phyloP scores from a whole-genome alignment of 2,888 invertebrate species.

The Protonemura montana region DNA sequence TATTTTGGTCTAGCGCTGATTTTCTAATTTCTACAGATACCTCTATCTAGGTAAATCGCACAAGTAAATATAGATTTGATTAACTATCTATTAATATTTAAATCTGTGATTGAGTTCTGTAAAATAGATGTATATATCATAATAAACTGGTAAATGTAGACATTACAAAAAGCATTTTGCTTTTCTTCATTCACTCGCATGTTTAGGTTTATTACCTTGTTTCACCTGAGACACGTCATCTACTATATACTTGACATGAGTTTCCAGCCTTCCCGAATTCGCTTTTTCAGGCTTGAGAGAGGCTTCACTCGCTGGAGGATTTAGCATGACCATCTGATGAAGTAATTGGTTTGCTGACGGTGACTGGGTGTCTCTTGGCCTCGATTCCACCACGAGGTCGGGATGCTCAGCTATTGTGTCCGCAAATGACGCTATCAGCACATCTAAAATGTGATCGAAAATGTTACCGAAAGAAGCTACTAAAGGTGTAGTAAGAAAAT shows the following conservation, averaged over 20 bases:
- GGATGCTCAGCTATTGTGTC: conserved; percentile 79
- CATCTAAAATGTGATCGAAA: conserved; percentile 63
- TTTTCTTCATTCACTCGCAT: background rate
- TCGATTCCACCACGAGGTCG: conserved; percentile 67
- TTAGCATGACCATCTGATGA: conserved; percentile 64
- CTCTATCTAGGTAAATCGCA: background rate
- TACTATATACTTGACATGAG: background rate
- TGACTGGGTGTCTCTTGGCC: conserved; percentile 57
- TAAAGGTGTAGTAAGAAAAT: too few relatives aligned
- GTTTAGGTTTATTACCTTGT: background rate
- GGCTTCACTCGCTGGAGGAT: conserved; percentile 52
- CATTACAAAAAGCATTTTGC: background rate
- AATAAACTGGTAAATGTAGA: background rate
- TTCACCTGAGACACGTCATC: background rate
- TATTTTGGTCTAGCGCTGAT: background rate
- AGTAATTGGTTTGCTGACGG: conserved; percentile 58
- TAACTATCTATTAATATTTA: background rate
- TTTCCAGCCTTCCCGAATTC: conserved; percentile 52
- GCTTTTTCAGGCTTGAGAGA: background rate
- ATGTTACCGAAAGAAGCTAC: too few relatives aligned
- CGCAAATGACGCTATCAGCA: conserved; percentile 76
- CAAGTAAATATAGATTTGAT: background rate
- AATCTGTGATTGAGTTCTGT: background rate
- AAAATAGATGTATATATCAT: background rate
- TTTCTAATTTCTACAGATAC: background rate